A percentile compares a stretch with the other conserved stretches of the same genome.
Conservation (phyloP, 2,113 vertebrate species). For the Xerus inauris region DNA sequence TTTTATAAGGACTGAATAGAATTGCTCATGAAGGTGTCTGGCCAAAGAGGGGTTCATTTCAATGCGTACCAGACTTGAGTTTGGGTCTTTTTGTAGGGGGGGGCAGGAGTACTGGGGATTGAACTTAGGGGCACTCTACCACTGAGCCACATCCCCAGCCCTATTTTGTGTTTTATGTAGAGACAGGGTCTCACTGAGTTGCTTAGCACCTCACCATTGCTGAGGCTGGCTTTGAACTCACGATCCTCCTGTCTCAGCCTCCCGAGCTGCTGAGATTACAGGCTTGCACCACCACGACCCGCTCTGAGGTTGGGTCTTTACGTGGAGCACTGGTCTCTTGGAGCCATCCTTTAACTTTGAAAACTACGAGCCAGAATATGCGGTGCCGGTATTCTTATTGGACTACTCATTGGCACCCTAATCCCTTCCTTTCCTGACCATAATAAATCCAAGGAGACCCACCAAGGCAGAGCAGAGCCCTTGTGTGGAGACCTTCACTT, state of each 20-base stretch:
- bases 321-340: not conserved
- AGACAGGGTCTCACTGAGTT: no score
- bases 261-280: no score
- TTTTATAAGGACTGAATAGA: not conserved
- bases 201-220: no score
- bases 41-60: not conserved
- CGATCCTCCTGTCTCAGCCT: no score
- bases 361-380: not conserved
- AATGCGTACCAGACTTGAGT: no score
- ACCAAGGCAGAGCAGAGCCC: rapidly evolving
- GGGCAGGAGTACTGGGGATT: no score
- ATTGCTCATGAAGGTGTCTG: not conserved
- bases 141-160: no score
- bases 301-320: not conserved
- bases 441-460: not conserved
- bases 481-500: not conserved
- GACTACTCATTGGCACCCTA: not conserved
- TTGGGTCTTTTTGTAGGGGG: not conserved
- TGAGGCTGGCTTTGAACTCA: no score
- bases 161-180: no score
- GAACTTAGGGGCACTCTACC: no score
- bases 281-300: no score
- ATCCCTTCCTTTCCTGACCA: not conserved
- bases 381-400: not conserved
- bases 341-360: not conserved